Evolutionary conservation across 1,140 invertebrate genomes (phyloP).

Genomic region (Phthorimaea operculella): DNA sequence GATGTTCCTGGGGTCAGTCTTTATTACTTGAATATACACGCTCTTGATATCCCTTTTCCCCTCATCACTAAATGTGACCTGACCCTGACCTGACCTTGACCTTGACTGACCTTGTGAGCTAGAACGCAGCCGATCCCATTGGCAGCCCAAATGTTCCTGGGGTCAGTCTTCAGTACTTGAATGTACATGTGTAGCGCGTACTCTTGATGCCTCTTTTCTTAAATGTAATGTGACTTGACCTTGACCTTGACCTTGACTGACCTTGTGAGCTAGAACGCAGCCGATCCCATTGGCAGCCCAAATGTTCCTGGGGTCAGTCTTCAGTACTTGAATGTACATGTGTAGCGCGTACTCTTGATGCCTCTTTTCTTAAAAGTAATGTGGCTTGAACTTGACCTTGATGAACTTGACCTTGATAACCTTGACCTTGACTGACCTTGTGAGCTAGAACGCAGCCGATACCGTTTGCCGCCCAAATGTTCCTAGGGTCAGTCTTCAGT

Average conservation of each 20-base stretch:
- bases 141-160: constrained; percentile 98
- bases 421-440: constrained; percentile 67
- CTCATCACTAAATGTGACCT: no score
- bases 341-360: constrained; percentile 94
- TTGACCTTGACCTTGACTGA: constrained; percentile 18
- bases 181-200: constrained; percentile 94
- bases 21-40: constrained; percentile 95
- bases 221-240: no score
- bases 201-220: constrained; percentile 94
- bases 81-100: no score
- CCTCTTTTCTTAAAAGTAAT: no score
- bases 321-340: constrained; percentile 95
- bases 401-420: no score
- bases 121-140: constrained; percentile 96
- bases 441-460: constrained; percentile 93
- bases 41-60: constrained; percentile 94
- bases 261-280: constrained; percentile 90
- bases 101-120: constrained; percentile 79
- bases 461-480: constrained; percentile 99
- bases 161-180: constrained; percentile 91
- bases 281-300: constrained; percentile 99
- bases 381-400: no score
- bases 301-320: constrained; percentile 95
- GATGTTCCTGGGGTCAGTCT: constrained; percentile 95
- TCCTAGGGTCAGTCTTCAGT: constrained; percentile 90